Evolutionary conservation across 2,797 vertebrate genomes (phyloP), one percentile per base, ranked within the genome.

Genomic region (Pristis pectinata): DNA sequence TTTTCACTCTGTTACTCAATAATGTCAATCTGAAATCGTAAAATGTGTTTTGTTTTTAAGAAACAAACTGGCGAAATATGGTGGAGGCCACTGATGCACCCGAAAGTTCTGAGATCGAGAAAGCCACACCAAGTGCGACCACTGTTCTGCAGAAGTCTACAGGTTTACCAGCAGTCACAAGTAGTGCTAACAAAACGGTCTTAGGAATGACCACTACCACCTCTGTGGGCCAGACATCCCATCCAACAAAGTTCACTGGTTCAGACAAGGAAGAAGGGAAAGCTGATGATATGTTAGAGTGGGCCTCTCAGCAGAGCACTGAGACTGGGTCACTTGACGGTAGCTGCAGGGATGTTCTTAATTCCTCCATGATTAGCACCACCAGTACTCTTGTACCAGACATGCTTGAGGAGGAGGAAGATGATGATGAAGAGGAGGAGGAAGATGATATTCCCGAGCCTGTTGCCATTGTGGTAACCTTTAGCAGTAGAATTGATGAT

Each of bases 1-100:
- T 44, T 44, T 92, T 22, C 2, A 11, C 13, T 76, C 72, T n/a
- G 30, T 76, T 53, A 6, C 2, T 41, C n/a, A 41, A 27, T 85
- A 85, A 61, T 64, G 6, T 91, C 24, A 19, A 76, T 93, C 72
- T 41, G 34, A 53, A 34, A 94, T 56, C 27, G 13, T 74, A 76
- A 74, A 93, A 94, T 94, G 67, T 30, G 5, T 56, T 94, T 91
- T 95, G 95, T 94, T 96, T 95, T 19, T 96, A 99, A 74, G 99
- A 99, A 97, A 99, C 99, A 59, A 99, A 99, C 96, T 99, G 99
- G 99, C 98, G 99, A 97, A 99, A 97, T 95, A 99, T 99, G 98
- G 98, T 99, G 95, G 99, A 99, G 97, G 98, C 97, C 72, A 98
- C 98, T 3, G 99, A 99, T 95, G 98, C 98, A 56, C 96, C 97